phyloP scores from a whole-genome alignment of 2,888 invertebrate genomes.

The Drosophila heteroneura region DNA sequence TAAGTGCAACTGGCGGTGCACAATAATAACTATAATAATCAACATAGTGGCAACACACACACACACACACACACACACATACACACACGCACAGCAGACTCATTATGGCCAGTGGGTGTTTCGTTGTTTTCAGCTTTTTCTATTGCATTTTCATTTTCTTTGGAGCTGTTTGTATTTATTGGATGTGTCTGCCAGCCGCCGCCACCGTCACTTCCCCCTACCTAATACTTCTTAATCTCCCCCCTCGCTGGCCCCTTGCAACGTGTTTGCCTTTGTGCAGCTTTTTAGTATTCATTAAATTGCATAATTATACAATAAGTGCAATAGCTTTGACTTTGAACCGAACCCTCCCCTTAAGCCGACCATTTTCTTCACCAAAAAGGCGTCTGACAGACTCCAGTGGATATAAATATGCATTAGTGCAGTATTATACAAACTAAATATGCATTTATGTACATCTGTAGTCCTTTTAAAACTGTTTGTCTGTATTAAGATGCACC shows the following conservation, averaged over 20 bases:
- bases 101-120: conserved; percentile 19
- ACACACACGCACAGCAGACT: conserved; percentile 29
- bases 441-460: conserved; percentile 17
- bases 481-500: background rate
- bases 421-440: conserved; percentile 21
- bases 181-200: conserved; percentile 29
- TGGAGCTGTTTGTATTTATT: conserved; percentile 60
- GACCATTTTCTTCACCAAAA: background rate
- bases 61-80: conserved; percentile 25
- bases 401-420: conserved; percentile 48
- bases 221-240: background rate
- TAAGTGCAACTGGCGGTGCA: conserved; percentile 54
- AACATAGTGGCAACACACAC: conserved; percentile 56
- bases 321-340: conserved; percentile 61
- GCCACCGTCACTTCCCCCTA: background rate
- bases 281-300: conserved; percentile 80
- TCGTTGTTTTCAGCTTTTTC: conserved; percentile 9
- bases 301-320: conserved; percentile 79
- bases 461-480: background rate
- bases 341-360: background rate
- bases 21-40: conserved; percentile 77
- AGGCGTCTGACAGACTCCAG: conserved; percentile 17
- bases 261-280: conserved; percentile 32
- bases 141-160: conserved; percentile 68
- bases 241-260: conserved; percentile 6